Percentiles rank a stretch among this genome's conserved stretches.
Evolutionary conservation across 2,113 vertebrate genomes (phyloP).

Genomic region (Gobio gobio): DNA sequence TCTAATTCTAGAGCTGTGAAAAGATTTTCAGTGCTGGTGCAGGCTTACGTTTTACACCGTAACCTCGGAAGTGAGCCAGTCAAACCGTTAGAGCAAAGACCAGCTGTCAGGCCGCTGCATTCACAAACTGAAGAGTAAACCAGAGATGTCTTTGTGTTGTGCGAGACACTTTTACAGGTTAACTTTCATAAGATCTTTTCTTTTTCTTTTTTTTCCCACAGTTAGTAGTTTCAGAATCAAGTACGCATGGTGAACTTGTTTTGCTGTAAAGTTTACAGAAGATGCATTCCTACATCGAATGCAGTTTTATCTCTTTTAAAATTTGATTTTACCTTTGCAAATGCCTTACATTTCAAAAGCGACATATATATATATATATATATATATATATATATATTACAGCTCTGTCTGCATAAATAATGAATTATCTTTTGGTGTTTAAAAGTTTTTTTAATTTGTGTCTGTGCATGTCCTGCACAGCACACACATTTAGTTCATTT

Average conservation of each 20-base stretch:
- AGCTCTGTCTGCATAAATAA: constrained; percentile 8
- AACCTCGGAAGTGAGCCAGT: constrained; percentile 43
- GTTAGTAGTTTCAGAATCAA: constrained; percentile 55
- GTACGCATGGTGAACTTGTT: constrained; percentile 52
- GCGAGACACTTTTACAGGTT: constrained; percentile 31
- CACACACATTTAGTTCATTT: background rate
- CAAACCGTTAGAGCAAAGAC: constrained; percentile 45
- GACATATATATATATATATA: background rate
- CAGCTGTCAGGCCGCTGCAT: constrained; percentile 31
- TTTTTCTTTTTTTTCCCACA: constrained; percentile 22
- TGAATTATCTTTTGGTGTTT: constrained; percentile 17
- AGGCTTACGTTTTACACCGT: constrained; percentile 18
- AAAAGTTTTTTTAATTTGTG: constrained; percentile 27
- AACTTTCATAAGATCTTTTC: background rate
- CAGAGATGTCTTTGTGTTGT: constrained; percentile 32
- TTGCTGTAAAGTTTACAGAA: constrained; percentile 79
- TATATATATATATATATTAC: background rate
- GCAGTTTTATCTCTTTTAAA: constrained; percentile 66
- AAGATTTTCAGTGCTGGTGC: constrained; percentile 23
- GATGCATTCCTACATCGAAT: constrained; percentile 70
- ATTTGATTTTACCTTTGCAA: constrained; percentile 69
- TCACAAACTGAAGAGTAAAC: constrained; percentile 47
- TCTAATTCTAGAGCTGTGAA: constrained; percentile 21
- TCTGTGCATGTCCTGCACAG: background rate
- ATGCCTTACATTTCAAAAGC: constrained; percentile 80